These are phyloP conservation scores for Pachypanchax playfairii DNA, from an alignment of 2,113 vertebrate genomes.

Conservation along the genomic window DNA sequence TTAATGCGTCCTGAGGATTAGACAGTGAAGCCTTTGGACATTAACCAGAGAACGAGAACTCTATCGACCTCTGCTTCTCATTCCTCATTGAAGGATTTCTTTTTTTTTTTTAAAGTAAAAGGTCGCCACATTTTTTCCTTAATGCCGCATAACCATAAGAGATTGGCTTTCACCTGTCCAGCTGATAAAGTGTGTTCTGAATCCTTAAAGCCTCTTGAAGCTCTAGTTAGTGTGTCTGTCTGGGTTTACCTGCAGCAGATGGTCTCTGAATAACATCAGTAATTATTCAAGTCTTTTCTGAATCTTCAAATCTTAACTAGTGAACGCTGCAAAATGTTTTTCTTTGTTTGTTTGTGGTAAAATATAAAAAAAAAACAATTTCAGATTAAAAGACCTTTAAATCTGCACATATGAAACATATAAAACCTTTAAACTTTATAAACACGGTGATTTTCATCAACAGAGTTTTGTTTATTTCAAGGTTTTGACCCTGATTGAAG, in stretches of 20 bases:
- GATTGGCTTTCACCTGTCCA: conserved; percentile 74
- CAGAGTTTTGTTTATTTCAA: too few species aligned
- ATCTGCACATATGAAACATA: too few species aligned
- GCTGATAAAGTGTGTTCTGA: conserved; percentile 76
- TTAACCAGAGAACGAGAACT: conserved; percentile 78
- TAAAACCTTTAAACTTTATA: too few species aligned
- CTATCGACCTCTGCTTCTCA: conserved; percentile 64
- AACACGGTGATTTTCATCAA: too few species aligned
- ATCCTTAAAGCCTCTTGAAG: conserved; percentile 78
- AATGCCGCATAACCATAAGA: conserved; percentile 68
- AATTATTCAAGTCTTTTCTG: conserved; percentile 19
- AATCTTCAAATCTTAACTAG: too few species aligned
- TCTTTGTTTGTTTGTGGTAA: too few species aligned
- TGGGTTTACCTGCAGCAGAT: conserved; percentile 39
- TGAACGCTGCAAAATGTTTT: too few species aligned
- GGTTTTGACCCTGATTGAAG: too few species aligned
- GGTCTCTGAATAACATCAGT: conserved; percentile 18
- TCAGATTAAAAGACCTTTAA: too few species aligned
- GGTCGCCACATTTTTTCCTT: conserved; percentile 77
- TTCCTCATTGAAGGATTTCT: conserved; percentile 54
- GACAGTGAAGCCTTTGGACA: conserved; percentile 72
- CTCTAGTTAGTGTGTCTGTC: conserved; percentile 58
- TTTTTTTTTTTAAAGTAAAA: conserved; percentile 68
- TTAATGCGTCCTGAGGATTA: conserved; percentile 80
- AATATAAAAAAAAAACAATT: too few species aligned